phyloP scores from a whole-genome alignment of 37 sponge, comb jelly and placozoan genomes.

The Spongia lamella region DNA sequence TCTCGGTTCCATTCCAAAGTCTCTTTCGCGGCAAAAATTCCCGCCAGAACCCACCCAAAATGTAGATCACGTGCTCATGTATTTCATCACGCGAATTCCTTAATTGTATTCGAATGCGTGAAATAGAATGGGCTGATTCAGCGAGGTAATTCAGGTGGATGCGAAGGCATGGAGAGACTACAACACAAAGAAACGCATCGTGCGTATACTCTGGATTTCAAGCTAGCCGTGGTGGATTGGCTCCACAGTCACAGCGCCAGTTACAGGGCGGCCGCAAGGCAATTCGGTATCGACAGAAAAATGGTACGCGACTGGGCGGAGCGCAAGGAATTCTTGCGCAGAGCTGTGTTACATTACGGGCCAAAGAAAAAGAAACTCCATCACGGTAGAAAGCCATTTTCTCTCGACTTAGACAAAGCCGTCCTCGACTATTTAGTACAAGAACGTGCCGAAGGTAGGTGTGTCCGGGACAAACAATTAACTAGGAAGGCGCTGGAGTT shows the following conservation, averaged over 20 bases:
- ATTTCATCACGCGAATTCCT: too few relatives aligned
- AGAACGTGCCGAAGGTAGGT: constrained; percentile 19
- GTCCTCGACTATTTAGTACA: constrained; percentile 40
- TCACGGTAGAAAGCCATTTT: constrained; percentile 33
- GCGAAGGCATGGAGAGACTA: too few relatives aligned
- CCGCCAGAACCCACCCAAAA: too few relatives aligned
- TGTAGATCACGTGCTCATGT: too few relatives aligned
- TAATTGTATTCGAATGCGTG: too few relatives aligned
- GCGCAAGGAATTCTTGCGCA: not conserved
- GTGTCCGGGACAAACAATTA: constrained; percentile 40
- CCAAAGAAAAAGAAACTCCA: constrained; percentile 51
- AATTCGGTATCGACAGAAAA: constrained; percentile 71
- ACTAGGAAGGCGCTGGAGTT: constrained; percentile 39
- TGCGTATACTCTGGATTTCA: constrained; percentile 74
- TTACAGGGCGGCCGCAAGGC: constrained; percentile 52
- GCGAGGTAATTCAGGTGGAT: too few relatives aligned
- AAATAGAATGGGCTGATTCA: too few relatives aligned
- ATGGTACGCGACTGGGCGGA: constrained; percentile 53
- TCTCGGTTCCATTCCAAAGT: too few relatives aligned
- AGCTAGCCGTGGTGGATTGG: constrained; percentile 75
- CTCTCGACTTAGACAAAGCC: constrained; percentile 56
- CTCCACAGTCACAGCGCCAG: constrained; percentile 43
- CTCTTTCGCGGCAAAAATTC: too few relatives aligned
- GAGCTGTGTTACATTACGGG: constrained; percentile 21
- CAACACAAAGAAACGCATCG: too few relatives aligned